Conservation (phyloP, 2,888 invertebrate genomes). For the Drepana falcataria region DNA sequence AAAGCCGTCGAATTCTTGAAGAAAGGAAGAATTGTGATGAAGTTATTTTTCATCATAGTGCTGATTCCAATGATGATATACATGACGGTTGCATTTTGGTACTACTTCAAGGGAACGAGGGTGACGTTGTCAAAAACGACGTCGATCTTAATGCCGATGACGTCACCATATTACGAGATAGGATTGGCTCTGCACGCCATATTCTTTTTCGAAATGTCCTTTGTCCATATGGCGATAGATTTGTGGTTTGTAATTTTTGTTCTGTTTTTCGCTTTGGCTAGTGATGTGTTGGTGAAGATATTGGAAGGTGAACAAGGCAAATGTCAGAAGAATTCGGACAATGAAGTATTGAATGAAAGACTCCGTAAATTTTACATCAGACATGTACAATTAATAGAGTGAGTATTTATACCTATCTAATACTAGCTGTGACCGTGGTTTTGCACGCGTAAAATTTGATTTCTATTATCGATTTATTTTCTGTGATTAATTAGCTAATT, state of each 20-base stretch:
- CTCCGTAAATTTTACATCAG: constrained; percentile 38
- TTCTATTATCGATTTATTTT: too few relatives aligned
- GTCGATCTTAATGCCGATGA: constrained; percentile 48
- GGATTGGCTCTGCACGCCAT: constrained; percentile 42
- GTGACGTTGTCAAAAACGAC: constrained; percentile 47
- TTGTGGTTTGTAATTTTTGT: constrained; percentile 51
- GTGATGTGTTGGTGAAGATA: constrained; percentile 31
- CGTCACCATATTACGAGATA: constrained; percentile 48
- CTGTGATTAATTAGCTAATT: too few relatives aligned
- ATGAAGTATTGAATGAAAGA: constrained; percentile 30
- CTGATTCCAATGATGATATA: constrained; percentile 33
- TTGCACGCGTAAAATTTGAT: too few relatives aligned
- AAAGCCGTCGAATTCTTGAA: constrained; percentile 21
- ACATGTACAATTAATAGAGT: constrained; percentile 43
- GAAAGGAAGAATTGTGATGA: constrained; percentile 26
- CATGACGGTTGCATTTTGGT: constrained; percentile 37
- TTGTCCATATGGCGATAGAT: constrained; percentile 36
- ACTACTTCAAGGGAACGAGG: constrained; percentile 35
- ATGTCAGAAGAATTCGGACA: constrained; percentile 27
- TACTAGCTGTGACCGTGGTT: background rate
- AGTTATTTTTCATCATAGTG: constrained; percentile 21
- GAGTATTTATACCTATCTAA: constrained; percentile 20
- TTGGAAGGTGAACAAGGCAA: too few relatives aligned
- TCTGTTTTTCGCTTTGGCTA: constrained; percentile 38
- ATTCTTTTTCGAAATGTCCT: constrained; percentile 35